Base-by-base conservation (phyloP, 2,797 vertebrate genomes). In the Apogon hyalosoma region DNA sequence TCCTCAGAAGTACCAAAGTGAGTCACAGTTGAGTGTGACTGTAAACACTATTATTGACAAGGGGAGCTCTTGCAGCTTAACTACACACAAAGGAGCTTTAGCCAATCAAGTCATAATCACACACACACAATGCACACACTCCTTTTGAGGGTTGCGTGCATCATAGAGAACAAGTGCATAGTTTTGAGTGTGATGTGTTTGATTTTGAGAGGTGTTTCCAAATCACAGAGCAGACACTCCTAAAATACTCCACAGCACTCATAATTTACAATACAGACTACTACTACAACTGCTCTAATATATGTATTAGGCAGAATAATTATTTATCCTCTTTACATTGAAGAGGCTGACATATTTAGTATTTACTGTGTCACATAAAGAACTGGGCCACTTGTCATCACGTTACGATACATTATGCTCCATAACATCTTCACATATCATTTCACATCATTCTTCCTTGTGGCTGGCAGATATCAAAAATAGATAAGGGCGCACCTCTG, bases 1-100 rank as follows among this genome's bases (percentile, higher is more conserved):
- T 87, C 80, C 86, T 88, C 75, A 73, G 78, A 82, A 82, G 77
- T 74, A 82, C 84, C 82, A 79, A 86, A 90, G 63, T 51, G 72
- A 89, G 77, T 80, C 77, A 84, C 81, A 75, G 77, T 66, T 52
- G 58, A 73, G 72, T 79, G 74, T 83, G 75, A 87, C 61, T 80
- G 84, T 85, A 90, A 92, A 93, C 83, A 86, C 82, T 78, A 77
- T 84, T 84, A 87, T 92, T 84, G 75, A 88, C 86, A 84, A 5
- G 53, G 56, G 56, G 73, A 85, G 63, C 68, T 87, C 55, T 80
- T 73, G 78, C 79, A 77, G 82, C 66, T 80, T 83, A 87, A 87
- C 75, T 69, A 66, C 70, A 64, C 83, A 79, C 79, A 51, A 38
- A 83, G 73, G 80, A 81, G 72, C 67, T 69, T 38, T 49, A 76